Base-by-base conservation (phyloP, 1,140 invertebrate genomes). In the Episyrphus balteatus region DNA sequence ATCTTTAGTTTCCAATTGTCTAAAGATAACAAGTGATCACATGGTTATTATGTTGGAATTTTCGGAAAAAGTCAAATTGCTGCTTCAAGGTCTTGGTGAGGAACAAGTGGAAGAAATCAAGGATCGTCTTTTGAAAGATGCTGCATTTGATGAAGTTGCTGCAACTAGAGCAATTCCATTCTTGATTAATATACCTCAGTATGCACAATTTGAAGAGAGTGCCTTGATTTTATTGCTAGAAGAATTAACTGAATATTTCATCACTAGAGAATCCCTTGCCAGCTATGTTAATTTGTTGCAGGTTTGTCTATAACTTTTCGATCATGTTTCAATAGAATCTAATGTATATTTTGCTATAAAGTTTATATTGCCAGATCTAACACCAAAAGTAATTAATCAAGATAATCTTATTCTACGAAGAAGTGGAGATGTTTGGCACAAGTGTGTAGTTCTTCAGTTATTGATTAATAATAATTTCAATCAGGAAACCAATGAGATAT, bases 391-490 rank as follows among this genome's bases (percentile, higher is more conserved):
- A 5, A 38, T 66, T 1, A 47, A 37, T 9, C 41, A 61, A 6
- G 54, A 44, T 30, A 51, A 51, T 17, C 50, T 54, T 7, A 53
- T 65, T 6, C 59, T 66, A 57, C 51, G 49, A 33, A 58, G 60
- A 66, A 26, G 56, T 57, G 3, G 21, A 0, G 53, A 60, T 14
- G 44, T 58, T 17, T 60, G 61, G 57, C 46, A 59, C 10, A 59
- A 56, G 34, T 57, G 59, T 15, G 51, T 57, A 3, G 46, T 61
- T 3, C 59, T 57, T 32, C 55, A 55, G 18, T 51, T 47, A 15
- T 43, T 66, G 1, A 17, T 67, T 6, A 60, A 69, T 3, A 63
- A 64, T 21, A 63, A 66, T 39, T 58, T 58, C 17, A 48, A 59
- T n/a, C 55, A 55, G 5, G 56, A 73, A 15, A 13, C 51, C 2